Evolutionary conservation across 2,888 invertebrate species (phyloP), one percentile per base, ranked within the genome.

Genomic region (Drosophila seclusa): DNA sequence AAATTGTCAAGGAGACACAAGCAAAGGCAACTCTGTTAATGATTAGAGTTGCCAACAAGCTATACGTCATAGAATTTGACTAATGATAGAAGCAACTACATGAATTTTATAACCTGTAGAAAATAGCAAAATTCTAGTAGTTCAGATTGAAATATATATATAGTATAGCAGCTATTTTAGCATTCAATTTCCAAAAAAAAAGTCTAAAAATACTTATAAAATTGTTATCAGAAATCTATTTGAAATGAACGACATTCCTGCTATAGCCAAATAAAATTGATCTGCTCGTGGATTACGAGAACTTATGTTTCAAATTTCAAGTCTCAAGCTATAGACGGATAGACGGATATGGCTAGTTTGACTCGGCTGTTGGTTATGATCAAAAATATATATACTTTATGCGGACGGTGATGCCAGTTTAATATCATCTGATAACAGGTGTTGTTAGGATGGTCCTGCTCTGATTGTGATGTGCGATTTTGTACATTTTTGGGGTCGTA

Each of bases 1-100:
- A 21, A 34, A 45, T 69, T 48, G 58, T 55, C 54, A 40, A 50
- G 40, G 24, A 55, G 16, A 29, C 38, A 7, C 38, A n/a, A 13
- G 38, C 55, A 55, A 8, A n/a, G 42, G 55, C 54, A 60, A 60
- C 45, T 36, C 31, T 45, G n/a, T 36, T 55, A 40, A 29, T 70
- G 40, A 69, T 64, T 34, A 45, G 31, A 31, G 45, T 38, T 45
- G 18, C 49, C 38, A 63, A 40, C 11, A 4, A 27, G 18, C n/a
- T 29, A 55, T n/a, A 38, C 7, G n/a, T 57, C 6, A 16, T 3
- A 2, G 3, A 21, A 42, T 6, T 55, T 36, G 11, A 36, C 18
- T 2, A 24, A 40, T 27, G 0, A 16, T 4, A 10, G 16, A 8
- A 16, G 4, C 21, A 21, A 34, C 42, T 16, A 16, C 32, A 34